Evolutionary conservation across 30 jellyfish, hydroid and myxozoan species (phyloP), one percentile per base, ranked within the genome.

Genomic region (Nemopilema nomurai): DNA sequence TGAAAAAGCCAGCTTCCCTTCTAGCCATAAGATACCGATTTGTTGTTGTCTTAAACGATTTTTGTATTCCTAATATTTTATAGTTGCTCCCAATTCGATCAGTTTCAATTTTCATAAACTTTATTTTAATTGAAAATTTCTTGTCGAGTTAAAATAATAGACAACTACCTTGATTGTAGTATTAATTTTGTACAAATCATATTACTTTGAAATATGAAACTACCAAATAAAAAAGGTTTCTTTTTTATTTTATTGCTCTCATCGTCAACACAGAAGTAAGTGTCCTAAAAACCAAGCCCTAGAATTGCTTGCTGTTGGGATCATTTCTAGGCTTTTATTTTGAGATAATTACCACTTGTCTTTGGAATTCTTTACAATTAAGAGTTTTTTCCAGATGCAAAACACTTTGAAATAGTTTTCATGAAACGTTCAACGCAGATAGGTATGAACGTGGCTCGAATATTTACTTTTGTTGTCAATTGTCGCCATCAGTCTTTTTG

Each of bases 131-230:
- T 13, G 57, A 41, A 13, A 6, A 41, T 41, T 41, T 41, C 57
- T 41, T 41, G 13, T 41, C 9, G 57, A 41, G 57, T 41, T 41
- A 3, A 41, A 41, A 41, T 41, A 66, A 65, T 79, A 32, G 51
- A 6, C 74, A 21, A 49, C 78, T 65, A 79, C 89, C 18, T 31
- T 67, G 64, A 64, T 65, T 79, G 89, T 79, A 79, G 89, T 79
- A 28, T 51, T 24, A 79, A 51, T 79, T 79, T 64, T 79, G 89
- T 79, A 79, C 89, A 79, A 79, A 79, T 13, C 49, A 66, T 73
- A 73, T 73, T 73, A 29, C 24, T 66, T 73, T 41, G 57, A 41
- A 41, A 41, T 41, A 13, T 41, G 6, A 3, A 41, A 41, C 6
- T 13, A 3, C 6, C 57, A 6, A 41, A 3, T 41, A 6, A 41